phyloP scores from a whole-genome alignment of 2,888 invertebrate genomes.

The Pyralis farinalis region DNA sequence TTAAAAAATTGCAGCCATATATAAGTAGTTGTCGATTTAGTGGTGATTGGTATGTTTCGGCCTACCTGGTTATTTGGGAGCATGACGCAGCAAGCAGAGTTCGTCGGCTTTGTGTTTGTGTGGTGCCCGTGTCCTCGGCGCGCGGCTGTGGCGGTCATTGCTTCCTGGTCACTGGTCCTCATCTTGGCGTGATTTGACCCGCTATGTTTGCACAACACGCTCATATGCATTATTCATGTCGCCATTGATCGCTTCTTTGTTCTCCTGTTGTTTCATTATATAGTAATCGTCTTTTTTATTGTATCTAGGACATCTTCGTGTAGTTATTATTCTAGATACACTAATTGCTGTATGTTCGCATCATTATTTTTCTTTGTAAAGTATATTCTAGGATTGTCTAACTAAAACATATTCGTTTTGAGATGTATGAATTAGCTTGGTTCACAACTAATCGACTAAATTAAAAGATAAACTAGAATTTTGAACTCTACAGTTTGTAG shows the following conservation, averaged over 20 bases:
- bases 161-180: conserved; percentile 54
- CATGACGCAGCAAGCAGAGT: conserved; percentile 22
- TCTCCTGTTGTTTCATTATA: conserved; percentile 40
- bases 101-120: conserved; percentile 33
- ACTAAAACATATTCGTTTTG: too few relatives aligned
- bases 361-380: too few relatives aligned
- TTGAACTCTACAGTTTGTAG: too few relatives aligned
- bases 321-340: too few relatives aligned
- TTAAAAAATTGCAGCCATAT: too few relatives aligned
- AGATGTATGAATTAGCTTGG: too few relatives aligned
- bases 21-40: too few relatives aligned
- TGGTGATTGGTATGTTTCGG: not conserved
- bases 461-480: too few relatives aligned
- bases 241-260: conserved; percentile 52
- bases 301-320: not conserved
- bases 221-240: conserved; percentile 57
- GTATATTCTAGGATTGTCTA: too few relatives aligned
- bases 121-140: conserved; percentile 34
- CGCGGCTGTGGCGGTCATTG: conserved; percentile 55
- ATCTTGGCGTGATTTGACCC: conserved; percentile 31
- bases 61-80: conserved; percentile 13
- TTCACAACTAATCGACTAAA: too few relatives aligned
- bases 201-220: conserved; percentile 51
- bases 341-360: too few relatives aligned
- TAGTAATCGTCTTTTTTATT: conserved; percentile 15